These are phyloP conservation scores for Gadus macrocephalus DNA, from an alignment of 2,113 vertebrate genomes.

Conservation along the genomic window DNA sequence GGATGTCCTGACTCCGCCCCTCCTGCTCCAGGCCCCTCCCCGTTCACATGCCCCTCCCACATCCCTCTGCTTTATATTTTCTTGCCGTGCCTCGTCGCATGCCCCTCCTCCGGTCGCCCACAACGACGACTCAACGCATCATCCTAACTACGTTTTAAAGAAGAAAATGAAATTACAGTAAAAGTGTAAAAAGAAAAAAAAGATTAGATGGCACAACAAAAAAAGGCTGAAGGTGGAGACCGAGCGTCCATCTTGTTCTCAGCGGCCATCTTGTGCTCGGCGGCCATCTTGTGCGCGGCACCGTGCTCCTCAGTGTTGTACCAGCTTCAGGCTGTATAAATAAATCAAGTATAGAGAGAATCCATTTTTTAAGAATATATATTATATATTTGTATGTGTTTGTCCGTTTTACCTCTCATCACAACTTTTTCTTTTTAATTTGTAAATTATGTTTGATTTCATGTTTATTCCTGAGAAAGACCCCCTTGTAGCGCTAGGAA, in stretches of 20 bases:
- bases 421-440: conserved; percentile 52
- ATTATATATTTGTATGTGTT: conserved; percentile 81
- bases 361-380: conserved; percentile 79
- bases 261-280: conserved; percentile 24
- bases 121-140: conserved; percentile 53
- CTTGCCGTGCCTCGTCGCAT: conserved; percentile 66
- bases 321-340: conserved; percentile 68
- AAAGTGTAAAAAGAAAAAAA: conserved; percentile 38
- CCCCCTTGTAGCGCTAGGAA: conserved; percentile 60
- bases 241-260: conserved; percentile 40
- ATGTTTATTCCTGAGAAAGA: conserved; percentile 53
- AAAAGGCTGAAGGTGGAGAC: conserved; percentile 41
- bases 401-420: conserved; percentile 73
- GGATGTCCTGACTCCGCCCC: conserved; percentile 75
- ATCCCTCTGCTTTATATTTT: conserved; percentile 48
- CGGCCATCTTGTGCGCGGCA: conserved; percentile 40
- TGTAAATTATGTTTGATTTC: conserved; percentile 74
- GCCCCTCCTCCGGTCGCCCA: conserved; percentile 78
- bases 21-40: conserved; percentile 30
- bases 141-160: conserved; percentile 67
- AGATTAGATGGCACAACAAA: conserved; percentile 17
- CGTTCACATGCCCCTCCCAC: conserved; percentile 29
- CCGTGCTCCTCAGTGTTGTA: conserved; percentile 65
- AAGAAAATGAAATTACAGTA: conserved; percentile 34
- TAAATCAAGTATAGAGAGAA: conserved; percentile 77